Evolutionary conservation across 2,113 vertebrate species (phyloP).

Genomic region (Cynopterus brachyotis): DNA sequence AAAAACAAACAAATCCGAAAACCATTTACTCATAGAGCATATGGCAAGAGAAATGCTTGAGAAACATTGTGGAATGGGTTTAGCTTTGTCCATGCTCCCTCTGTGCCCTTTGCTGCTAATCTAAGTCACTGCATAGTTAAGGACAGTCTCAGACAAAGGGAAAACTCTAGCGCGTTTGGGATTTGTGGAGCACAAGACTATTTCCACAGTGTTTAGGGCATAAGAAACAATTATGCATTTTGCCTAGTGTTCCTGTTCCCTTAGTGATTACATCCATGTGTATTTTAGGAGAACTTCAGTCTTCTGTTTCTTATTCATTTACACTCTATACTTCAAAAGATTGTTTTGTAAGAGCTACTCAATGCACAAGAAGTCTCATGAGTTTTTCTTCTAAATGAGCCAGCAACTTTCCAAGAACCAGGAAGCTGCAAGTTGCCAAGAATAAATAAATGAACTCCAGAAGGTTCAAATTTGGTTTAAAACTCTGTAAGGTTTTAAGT

Average conservation of each 20-base stretch:
- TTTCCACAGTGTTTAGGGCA: neutral
- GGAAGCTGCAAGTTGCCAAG: constrained; percentile 74
- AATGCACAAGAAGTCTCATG: constrained; percentile 63
- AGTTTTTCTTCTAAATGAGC: constrained; percentile 76
- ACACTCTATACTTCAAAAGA: constrained; percentile 72
- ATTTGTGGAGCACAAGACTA: neutral
- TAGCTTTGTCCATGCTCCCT: neutral
- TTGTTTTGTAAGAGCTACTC: constrained; percentile 68
- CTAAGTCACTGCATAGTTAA: neutral
- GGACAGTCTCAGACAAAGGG: neutral
- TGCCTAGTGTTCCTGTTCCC: neutral
- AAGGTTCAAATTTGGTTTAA: constrained; percentile 74
- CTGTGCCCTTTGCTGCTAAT: neutral
- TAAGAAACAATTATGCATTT: constrained; percentile 28
- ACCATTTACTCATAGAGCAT: neutral
- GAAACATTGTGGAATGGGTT: neutral
- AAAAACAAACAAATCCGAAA: neutral
- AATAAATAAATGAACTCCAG: constrained; percentile 77
- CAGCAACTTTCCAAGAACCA: constrained; percentile 79
- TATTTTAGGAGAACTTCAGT: constrained; percentile 51
- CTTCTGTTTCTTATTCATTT: constrained; percentile 71
- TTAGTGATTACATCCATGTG: constrained; percentile 61
- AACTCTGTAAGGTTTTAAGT: constrained; percentile 70
- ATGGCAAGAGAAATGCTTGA: neutral
- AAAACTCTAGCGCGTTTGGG: neutral